Conservation (phyloP, 2,888 invertebrate species). For the Calliscelio sp. region DNA sequence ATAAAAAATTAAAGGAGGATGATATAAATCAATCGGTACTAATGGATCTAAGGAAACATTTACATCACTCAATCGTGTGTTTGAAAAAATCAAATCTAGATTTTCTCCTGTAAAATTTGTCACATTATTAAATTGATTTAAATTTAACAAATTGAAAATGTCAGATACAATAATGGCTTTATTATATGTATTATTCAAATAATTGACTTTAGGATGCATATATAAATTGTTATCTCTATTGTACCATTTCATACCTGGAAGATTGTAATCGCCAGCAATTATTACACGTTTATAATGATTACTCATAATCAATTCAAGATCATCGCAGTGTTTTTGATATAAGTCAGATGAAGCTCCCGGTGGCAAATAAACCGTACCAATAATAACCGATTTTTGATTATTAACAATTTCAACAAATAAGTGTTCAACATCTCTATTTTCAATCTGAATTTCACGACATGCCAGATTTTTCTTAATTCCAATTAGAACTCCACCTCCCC, state of each 20-base stretch:
- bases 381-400: background rate
- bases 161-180: background rate
- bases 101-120: background rate
- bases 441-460: no score
- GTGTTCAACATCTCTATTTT: background rate
- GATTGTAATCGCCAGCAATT: constrained; percentile 3
- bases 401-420: background rate
- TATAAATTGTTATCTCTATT: background rate
- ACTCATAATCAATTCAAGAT: background rate
- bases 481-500: constrained; percentile 6
- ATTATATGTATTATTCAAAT: background rate
- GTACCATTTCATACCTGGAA: constrained; percentile 1
- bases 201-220: background rate
- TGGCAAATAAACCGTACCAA: constrained; percentile 9
- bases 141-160: background rate
- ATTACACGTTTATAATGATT: background rate
- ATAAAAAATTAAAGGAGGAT: constrained; percentile 4
- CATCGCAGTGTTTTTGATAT: constrained; percentile 5
- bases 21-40: background rate
- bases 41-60: background rate
- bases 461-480: background rate
- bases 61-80: background rate
- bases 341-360: background rate
- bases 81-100: constrained; percentile 17
- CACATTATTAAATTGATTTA: background rate